Percentiles rank a stretch among this genome's conserved stretches.
These are phyloP conservation scores for Marmota flaviventris DNA, from an alignment of 2,113 vertebrate species.

Conservation along the genomic window DNA sequence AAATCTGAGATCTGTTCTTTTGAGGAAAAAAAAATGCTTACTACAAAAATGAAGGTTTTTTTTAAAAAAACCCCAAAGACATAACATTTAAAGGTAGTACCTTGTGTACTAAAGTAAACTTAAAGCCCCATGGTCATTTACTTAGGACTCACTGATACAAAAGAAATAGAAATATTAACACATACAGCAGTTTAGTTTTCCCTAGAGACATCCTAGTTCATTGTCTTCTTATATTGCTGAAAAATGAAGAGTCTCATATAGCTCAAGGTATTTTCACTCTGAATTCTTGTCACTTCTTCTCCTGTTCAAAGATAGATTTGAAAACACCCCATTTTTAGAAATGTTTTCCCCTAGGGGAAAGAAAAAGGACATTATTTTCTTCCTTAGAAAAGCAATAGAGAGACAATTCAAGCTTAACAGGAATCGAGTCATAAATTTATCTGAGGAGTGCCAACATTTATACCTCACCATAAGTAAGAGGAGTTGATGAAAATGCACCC, in stretches of 20 bases:
- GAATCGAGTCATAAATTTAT: slow-evolving; percentile 51
- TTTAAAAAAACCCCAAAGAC: slow-evolving; percentile 13
- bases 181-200: slow-evolving; percentile 46
- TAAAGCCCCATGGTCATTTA: slow-evolving; percentile 18
- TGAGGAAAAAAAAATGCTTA: neutral
- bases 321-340: neutral
- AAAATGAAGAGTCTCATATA: slow-evolving; percentile 21
- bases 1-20: neutral
- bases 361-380: slow-evolving; percentile 23
- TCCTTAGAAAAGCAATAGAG: slow-evolving; percentile 17
- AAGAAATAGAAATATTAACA: slow-evolving; percentile 61
- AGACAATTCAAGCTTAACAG: slow-evolving; percentile 24
- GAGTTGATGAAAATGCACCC: neutral
- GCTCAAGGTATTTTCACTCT: slow-evolving; percentile 42
- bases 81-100: slow-evolving; percentile 8
- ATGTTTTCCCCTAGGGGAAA: neutral
- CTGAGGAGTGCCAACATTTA: slow-evolving; percentile 26
- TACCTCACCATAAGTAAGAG: neutral
- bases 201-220: neutral
- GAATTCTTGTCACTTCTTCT: neutral
- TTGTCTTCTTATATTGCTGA: slow-evolving; percentile 13
- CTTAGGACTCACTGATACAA: slow-evolving; percentile 53
- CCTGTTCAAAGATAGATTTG: slow-evolving; percentile 48
- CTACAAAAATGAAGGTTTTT: neutral
- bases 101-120: slow-evolving; percentile 22